Evolutionary conservation across 2,888 invertebrate genomes (phyloP).

Genomic region (Spisula subtruncata): DNA sequence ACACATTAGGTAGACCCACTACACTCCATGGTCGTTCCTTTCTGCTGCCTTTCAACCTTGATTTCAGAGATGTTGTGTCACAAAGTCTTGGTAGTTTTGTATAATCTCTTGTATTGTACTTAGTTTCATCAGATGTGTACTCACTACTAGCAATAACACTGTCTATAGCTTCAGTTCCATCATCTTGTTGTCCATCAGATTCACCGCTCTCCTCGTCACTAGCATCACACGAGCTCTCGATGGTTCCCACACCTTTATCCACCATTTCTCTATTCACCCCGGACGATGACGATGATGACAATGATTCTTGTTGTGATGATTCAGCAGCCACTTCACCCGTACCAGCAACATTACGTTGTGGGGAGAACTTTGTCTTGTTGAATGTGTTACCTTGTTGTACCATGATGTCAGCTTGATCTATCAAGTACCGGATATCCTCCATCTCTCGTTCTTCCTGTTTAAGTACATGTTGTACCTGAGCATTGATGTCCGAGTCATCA

Average conservation of each 20-base stretch:
- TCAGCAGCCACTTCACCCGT: slow-evolving; percentile 45
- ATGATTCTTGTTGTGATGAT: slow-evolving; percentile 56
- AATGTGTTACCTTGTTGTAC: slow-evolving; percentile 73
- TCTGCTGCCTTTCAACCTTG: slow-evolving; percentile 60
- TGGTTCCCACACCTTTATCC: slow-evolving; percentile 68
- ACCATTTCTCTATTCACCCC: slow-evolving; percentile 58
- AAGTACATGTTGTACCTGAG: slow-evolving; percentile 62
- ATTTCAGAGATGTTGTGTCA: slow-evolving; percentile 75
- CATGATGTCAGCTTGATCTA: slow-evolving; percentile 82
- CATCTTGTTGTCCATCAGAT: slow-evolving; percentile 77
- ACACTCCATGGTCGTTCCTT: slow-evolving; percentile 94
- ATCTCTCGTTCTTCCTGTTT: slow-evolving; percentile 69
- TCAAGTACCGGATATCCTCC: slow-evolving; percentile 79
- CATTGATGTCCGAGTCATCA: slow-evolving; percentile 65
- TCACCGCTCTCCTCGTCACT: slow-evolving; percentile 83
- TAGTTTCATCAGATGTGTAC: slow-evolving; percentile 78
- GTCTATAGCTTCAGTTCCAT: slow-evolving; percentile 81
- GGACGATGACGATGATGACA: slow-evolving; percentile 63
- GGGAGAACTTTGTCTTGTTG: slow-evolving; percentile 58
- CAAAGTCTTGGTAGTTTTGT: slow-evolving; percentile 71
- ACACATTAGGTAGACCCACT: slow-evolving; percentile 93
- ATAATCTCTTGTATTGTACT: slow-evolving; percentile 66
- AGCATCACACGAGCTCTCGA: slow-evolving; percentile 84
- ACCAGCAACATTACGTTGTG: slow-evolving; percentile 56
- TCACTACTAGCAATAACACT: slow-evolving; percentile 81